Conservation (phyloP, 2,113 vertebrate genomes). For the Ceyx margarethae region DNA sequence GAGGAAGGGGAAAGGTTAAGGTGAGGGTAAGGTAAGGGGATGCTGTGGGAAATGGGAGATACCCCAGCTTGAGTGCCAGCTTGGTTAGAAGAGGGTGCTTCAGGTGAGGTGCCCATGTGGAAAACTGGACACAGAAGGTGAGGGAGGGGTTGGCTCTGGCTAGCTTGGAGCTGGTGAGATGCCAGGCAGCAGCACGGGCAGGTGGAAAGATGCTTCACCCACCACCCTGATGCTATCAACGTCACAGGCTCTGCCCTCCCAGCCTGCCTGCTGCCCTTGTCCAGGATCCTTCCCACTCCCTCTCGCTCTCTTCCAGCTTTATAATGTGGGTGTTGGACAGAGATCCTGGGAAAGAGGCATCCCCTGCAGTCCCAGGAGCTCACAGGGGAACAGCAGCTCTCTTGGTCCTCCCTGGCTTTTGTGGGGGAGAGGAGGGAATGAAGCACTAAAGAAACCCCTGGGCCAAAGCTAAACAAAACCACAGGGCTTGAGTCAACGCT, state of each 20-base stretch:
- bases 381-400: neutral
- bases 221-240: neutral
- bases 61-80: neutral
- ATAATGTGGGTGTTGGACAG: neutral
- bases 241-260: accelerated
- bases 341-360: conserved; percentile 46
- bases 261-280: neutral
- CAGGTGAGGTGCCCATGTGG: accelerated
- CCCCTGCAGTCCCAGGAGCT: conserved; percentile 30
- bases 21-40: neutral
- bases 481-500: neutral
- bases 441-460: neutral
- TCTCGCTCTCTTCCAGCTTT: neutral
- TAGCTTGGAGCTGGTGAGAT: neutral
- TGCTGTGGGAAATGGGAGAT: neutral
- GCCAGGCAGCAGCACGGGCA: neutral
- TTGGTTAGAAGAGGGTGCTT: neutral
- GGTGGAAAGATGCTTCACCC: neutral
- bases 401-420: neutral
- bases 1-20: neutral
- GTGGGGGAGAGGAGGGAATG: neutral
- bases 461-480: neutral
- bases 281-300: neutral
- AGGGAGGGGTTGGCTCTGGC: neutral
- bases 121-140: neutral